Conservation (phyloP, 2,113 vertebrate species). For the Desmodus rotundus region DNA sequence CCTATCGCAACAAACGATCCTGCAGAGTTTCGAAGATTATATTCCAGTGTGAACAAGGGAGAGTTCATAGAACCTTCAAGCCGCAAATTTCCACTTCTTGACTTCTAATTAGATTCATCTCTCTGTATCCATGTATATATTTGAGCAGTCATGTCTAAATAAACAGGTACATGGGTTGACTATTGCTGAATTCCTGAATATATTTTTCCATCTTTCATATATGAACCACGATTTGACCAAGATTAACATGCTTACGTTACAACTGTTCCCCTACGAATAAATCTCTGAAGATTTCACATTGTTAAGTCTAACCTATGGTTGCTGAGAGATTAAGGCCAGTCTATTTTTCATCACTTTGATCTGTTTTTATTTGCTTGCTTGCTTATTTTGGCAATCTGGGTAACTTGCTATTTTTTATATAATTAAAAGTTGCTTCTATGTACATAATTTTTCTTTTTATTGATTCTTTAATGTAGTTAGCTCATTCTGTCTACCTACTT, state of each 20-base stretch:
- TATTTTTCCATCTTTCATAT: neutral
- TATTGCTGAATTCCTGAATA: neutral
- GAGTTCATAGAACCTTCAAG: neutral
- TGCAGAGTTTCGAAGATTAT: neutral
- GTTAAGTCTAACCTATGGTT: neutral
- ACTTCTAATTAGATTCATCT: neutral
- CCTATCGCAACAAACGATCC: neutral
- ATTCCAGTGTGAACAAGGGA: neutral
- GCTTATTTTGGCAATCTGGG: neutral
- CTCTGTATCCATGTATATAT: neutral
- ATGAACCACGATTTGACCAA: neutral
- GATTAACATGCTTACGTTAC: neutral
- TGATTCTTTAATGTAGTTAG: neutral
- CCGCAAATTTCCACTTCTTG: neutral
- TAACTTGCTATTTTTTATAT: neutral
- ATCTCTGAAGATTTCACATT: neutral
- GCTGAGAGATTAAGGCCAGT: neutral
- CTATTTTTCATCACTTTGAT: neutral
- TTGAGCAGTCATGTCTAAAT: neutral
- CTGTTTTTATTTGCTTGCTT: neutral
- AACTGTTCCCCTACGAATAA: neutral
- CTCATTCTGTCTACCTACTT: neutral
- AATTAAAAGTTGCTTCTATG: neutral
- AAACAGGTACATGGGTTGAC: neutral
- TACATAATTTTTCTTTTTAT: neutral